Percentiles rank a stretch among this genome's conserved stretches.
Evolutionary conservation across 1,140 invertebrate genomes (phyloP).

Genomic region (Danaus melanippus): DNA sequence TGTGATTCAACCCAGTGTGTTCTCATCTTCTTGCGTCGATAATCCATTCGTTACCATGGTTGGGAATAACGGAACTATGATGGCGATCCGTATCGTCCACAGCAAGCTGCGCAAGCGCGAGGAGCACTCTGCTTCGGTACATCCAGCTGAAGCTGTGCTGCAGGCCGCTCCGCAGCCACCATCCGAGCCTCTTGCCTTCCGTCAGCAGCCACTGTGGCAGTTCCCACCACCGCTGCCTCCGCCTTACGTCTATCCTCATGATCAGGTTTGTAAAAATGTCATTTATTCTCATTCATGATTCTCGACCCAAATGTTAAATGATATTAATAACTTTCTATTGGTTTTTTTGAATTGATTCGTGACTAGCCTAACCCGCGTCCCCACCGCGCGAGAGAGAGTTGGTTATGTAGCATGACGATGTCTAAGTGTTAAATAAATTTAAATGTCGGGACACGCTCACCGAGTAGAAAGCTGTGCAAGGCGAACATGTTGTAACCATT

Average conservation of each 20-base stretch:
- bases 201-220: constrained; percentile 83
- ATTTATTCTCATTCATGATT: constrained; percentile 44
- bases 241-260: constrained; percentile 83
- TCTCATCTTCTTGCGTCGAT: constrained; percentile 61
- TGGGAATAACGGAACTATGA: constrained; percentile 85
- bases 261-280: constrained; percentile 76
- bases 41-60: constrained; percentile 75
- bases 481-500: constrained; percentile 63
- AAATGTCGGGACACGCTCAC: constrained; percentile 67
- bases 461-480: constrained; percentile 68
- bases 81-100: constrained; percentile 89
- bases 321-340: constrained; percentile 30
- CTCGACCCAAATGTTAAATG: constrained; percentile 51
- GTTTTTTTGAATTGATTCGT: constrained; percentile 57
- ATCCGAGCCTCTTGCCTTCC: constrained; percentile 69
- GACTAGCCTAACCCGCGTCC: constrained; percentile 51
- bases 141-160: constrained; percentile 76
- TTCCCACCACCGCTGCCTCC: constrained; percentile 82
- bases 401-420: constrained; percentile 37
- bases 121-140: constrained; percentile 78
- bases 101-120: constrained; percentile 88
- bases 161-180: constrained; percentile 71
- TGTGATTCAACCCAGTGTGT: constrained; percentile 66
- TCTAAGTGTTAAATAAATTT: constrained; percentile 67
- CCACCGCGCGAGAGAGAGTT: constrained; percentile 64